Percentiles rank a stretch among this genome's conserved stretches.
phyloP scores from a whole-genome alignment of 2,888 invertebrate genomes.

The Gymnoscelis rufifasciata region DNA sequence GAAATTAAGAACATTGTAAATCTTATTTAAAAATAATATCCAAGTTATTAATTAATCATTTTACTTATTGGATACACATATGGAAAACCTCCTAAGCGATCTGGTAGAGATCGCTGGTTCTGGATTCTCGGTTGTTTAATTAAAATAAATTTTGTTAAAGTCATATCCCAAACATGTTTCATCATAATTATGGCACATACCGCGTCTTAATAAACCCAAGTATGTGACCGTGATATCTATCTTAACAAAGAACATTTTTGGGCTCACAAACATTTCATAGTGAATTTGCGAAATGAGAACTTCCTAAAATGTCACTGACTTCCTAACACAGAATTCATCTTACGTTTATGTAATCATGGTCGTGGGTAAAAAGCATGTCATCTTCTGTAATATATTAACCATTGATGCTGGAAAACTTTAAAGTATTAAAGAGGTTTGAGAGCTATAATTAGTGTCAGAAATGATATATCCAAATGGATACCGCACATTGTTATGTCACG shows the following conservation, averaged over 20 bases:
- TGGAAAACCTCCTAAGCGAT: too few species aligned
- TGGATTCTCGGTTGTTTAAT: too few species aligned
- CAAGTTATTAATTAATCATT: too few species aligned
- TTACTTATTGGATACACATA: too few species aligned
- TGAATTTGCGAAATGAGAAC: conserved; percentile 24
- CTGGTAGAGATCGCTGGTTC: too few species aligned
- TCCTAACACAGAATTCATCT: conserved; percentile 23
- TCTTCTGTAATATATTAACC: conserved; percentile 12
- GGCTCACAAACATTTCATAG: conserved; percentile 16
- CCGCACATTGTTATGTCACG: conserved; percentile 10
- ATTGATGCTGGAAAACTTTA: conserved; percentile 13
- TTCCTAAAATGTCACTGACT: conserved; percentile 28
- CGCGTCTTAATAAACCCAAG: neutral
- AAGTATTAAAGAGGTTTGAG: conserved; percentile 9
- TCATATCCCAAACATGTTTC: neutral
- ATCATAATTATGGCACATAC: neutral
- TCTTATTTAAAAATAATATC: too few species aligned
- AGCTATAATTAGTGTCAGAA: conserved; percentile 18
- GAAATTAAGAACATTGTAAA: too few species aligned
- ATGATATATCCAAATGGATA: conserved; percentile 14
- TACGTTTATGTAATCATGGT: conserved; percentile 23
- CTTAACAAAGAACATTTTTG: conserved; percentile 18
- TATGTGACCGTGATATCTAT: conserved; percentile 17
- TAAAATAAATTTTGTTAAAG: too few species aligned
- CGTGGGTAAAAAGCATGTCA: conserved; percentile 25